Conservation (phyloP, 2,888 invertebrate species). For the Orchesella flavescens region DNA sequence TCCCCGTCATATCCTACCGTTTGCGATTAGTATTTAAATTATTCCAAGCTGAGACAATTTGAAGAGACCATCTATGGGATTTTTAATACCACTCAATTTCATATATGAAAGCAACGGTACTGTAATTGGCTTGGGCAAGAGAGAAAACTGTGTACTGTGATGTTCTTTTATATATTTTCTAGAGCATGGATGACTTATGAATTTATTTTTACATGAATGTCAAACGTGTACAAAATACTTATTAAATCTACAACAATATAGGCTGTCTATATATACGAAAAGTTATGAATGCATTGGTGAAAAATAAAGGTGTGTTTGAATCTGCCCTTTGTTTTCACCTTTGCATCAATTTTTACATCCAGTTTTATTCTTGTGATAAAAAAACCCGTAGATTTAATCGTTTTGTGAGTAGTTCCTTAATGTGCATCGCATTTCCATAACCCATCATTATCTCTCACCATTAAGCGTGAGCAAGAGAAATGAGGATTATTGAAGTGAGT, state of each 20-base stretch:
- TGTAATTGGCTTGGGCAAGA: slow-evolving; percentile 30
- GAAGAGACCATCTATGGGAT: slow-evolving; percentile 33
- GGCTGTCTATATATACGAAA: neutral
- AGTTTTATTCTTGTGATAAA: slow-evolving; percentile 12
- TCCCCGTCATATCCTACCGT: too few relatives aligned
- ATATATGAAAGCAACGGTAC: slow-evolving; percentile 29
- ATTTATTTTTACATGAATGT: too few relatives aligned
- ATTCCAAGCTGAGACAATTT: slow-evolving; percentile 21
- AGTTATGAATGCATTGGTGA: slow-evolving; percentile 22
- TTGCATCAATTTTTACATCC: slow-evolving; percentile 26
- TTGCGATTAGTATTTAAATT: neutral
- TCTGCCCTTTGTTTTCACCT: slow-evolving; percentile 65
- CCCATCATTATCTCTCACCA: slow-evolving; percentile 59
- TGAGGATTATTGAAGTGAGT: slow-evolving; percentile 10
- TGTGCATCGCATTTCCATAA: slow-evolving; percentile 57
- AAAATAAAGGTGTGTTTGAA: slow-evolving; percentile 48
- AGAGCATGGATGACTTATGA: too few relatives aligned
- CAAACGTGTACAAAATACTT: neutral
- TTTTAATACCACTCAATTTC: neutral
- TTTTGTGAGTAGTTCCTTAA: slow-evolving; percentile 54
- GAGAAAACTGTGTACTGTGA: too few relatives aligned
- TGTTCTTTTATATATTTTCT: too few relatives aligned
- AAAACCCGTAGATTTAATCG: slow-evolving; percentile 56
- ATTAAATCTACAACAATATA: neutral
- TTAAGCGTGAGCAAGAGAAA: slow-evolving; percentile 59